phyloP scores from a whole-genome alignment of 2,888 invertebrate genomes.

The Polydrusus tereticollis region DNA sequence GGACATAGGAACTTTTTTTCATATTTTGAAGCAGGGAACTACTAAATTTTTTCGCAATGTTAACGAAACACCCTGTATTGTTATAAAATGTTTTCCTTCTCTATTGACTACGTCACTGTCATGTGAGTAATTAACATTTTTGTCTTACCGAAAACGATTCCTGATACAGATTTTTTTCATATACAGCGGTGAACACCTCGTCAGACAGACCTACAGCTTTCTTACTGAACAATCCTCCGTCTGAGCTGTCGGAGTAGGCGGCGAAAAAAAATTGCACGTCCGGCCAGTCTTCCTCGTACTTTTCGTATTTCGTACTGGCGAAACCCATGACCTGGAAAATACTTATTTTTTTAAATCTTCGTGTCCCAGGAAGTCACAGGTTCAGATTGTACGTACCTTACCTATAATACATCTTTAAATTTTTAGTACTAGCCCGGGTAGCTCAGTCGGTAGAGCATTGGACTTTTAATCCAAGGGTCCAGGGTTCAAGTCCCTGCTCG shows the following conservation, averaged over 20 bases:
- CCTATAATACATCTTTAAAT: not conserved
- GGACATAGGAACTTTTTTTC: too few species aligned
- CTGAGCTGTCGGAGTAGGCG: conserved; percentile 81
- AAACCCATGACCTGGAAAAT: conserved; percentile 56
- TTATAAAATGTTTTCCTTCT: too few species aligned
- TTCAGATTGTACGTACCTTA: too few species aligned
- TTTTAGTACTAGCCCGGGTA: conserved; percentile 71
- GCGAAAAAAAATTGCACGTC: conserved; percentile 83
- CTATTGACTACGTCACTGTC: not conserved
- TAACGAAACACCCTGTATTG: too few species aligned
- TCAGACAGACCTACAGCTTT: conserved; percentile 77
- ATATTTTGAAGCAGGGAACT: too few species aligned
- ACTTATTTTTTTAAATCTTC: not conserved
- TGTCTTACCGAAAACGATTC: conserved; percentile 55
- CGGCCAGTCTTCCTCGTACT: conserved; percentile 78
- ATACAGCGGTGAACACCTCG: conserved; percentile 76
- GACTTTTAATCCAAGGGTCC: conserved; percentile 84
- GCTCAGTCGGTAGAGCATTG: conserved; percentile 83
- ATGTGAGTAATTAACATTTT: not conserved
- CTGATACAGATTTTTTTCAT: conserved; percentile 76
- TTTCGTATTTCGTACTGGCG: conserved; percentile 77
- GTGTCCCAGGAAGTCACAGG: too few species aligned
- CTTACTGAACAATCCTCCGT: conserved; percentile 82
- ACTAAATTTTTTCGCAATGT: too few species aligned
- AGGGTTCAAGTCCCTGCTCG: conserved; percentile 84